Conservation (phyloP, 2,888 invertebrate genomes). For the Branchellion lobata region DNA sequence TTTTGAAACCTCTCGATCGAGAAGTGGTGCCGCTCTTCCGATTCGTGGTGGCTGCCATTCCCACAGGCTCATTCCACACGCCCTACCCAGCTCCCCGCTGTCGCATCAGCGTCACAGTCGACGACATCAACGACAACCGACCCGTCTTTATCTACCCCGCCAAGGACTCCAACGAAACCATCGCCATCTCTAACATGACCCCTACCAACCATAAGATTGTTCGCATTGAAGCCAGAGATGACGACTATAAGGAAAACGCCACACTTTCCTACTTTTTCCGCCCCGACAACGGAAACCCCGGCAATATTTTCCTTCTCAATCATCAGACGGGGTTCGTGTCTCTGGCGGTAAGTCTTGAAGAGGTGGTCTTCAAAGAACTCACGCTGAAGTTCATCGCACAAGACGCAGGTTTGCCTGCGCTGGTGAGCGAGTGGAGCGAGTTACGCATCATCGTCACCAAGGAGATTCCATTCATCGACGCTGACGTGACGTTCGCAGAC, state of each 20-base stretch:
- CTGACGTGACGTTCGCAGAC: constrained; percentile 26
- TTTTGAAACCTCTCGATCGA: constrained; percentile 27
- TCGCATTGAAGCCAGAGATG: constrained; percentile 32
- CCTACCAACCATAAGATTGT: constrained; percentile 14
- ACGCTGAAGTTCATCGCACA: constrained; percentile 17
- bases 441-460: constrained; percentile 46
- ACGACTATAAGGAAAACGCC: constrained; percentile 38
- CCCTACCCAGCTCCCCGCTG: not conserved
- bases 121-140: constrained; percentile 41
- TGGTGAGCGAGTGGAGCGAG: constrained; percentile 9
- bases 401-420: not conserved
- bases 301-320: constrained; percentile 31
- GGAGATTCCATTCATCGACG: constrained; percentile 37
- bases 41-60: constrained; percentile 22
- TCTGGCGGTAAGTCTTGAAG: not conserved
- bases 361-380: constrained; percentile 25
- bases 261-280: constrained; percentile 27
- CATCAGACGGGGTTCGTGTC: constrained; percentile 4
- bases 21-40: not conserved
- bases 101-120: constrained; percentile 6
- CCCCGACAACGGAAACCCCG: constrained; percentile 25
- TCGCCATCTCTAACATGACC: constrained; percentile 37
- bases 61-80: not conserved
- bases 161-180: constrained; percentile 35
- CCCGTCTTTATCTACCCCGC: constrained; percentile 31